Evolutionary conservation across 2,797 vertebrate genomes (phyloP), one percentile per base, ranked within the genome.

Genomic region (Distichodus sexfasciatus): DNA sequence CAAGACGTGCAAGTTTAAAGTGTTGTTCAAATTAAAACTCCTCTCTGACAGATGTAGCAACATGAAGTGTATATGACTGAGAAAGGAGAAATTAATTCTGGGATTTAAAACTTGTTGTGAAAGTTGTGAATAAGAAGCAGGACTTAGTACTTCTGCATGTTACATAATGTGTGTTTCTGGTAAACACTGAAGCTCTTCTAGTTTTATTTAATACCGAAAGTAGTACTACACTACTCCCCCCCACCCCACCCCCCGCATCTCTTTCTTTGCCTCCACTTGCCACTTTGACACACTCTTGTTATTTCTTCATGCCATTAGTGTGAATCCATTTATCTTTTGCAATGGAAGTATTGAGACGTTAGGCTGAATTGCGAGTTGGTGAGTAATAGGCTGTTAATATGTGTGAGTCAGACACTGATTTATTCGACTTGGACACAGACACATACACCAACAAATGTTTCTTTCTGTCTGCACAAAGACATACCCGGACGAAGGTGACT

Each of bases 361-460:
- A 77, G 75, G 82, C 82, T 77, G 54, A 77, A 69, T 50, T 72
- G 46, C 41, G 28, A 21, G 26, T 14, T 6, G 12, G 72, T 80
- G 79, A 78, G 69, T 79, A 75, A 83, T 76, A 65, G 44, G 48
- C 46, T 46, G 36, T 82, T 82, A 78, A 84, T 79, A 51, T 63
- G 85, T 81, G 75, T 38, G 75, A 81, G 72, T 73, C 26, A 59
- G 89, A 87, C 87, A 85, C 82, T 90, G 89, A 92, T 91, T 90
- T 87, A 90, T 91, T 74, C 66, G 72, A 33, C 67, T 35, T 67
- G 67, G 77, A 90, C 87, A 89, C 87, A 89, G 86, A 81, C 79
- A 70, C 74, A 73, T 71, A 71, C 44, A 33, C 47, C 58, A 70
- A 64, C 74, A 74, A 69, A 59, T 26, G 40, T 59, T 61, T 17